Evolutionary conservation across 2,888 invertebrate species (phyloP).

Genomic region (Drosophila neonasuta): DNA sequence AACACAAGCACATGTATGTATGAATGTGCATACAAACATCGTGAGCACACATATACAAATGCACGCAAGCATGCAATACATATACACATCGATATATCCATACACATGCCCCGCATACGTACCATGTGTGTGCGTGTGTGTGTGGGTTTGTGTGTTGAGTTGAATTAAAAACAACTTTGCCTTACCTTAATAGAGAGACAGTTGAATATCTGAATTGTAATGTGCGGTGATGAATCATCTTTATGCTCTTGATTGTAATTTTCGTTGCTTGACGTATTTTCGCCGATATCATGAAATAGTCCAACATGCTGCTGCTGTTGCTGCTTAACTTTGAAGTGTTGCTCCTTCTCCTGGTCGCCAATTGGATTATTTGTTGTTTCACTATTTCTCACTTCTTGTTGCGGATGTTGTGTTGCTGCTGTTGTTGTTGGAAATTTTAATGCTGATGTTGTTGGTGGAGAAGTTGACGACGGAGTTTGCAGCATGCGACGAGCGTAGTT

Average conservation of each 20-base stretch:
- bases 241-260: conserved; percentile 60
- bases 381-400: conserved; percentile 23
- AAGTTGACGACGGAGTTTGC: conserved; percentile 34
- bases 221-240: conserved; percentile 82
- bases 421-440: conserved; percentile 47
- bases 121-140: conserved; percentile 20
- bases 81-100: conserved; percentile 10
- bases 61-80: conserved; percentile 9
- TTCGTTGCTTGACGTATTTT: conserved; percentile 47
- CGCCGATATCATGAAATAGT: conserved; percentile 39
- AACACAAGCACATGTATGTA: conserved; percentile 38
- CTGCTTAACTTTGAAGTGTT: conserved; percentile 45
- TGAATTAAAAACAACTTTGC: conserved; percentile 73
- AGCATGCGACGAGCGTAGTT: conserved; percentile 31
- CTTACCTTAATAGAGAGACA: conserved; percentile 91
- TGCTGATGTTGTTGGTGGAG: conserved; percentile 40
- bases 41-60: conserved; percentile 26
- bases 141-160: conserved; percentile 42
- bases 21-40: conserved; percentile 42
- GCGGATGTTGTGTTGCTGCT: conserved; percentile 35
- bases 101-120: conserved; percentile 2
- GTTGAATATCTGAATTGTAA: conserved; percentile 87
- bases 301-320: conserved; percentile 22
- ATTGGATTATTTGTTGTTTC: conserved; percentile 41
- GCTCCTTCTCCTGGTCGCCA: conserved; percentile 26